Percentiles rank a stretch among this genome's conserved stretches.
phyloP scores from a whole-genome alignment of 2,888 invertebrate genomes.

The Hoplodrina blanda region DNA sequence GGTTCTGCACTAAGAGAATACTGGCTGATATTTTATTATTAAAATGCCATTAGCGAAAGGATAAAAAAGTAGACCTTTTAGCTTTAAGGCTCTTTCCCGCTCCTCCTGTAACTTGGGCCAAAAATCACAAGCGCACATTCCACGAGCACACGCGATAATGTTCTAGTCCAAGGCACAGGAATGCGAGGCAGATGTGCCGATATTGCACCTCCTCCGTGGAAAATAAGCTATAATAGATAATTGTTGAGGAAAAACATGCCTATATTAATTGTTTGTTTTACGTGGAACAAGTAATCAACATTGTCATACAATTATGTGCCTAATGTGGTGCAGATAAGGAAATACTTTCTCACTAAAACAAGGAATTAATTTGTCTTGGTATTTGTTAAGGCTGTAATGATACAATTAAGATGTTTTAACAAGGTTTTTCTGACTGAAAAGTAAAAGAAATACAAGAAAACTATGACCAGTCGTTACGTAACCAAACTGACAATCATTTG shows the following conservation, averaged over 20 bases:
- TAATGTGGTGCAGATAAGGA: neutral
- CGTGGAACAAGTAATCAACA: conserved; percentile 29
- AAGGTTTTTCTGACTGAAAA: neutral
- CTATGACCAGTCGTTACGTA: conserved; percentile 4
- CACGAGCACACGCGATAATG: conserved; percentile 81
- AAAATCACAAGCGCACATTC: conserved; percentile 72
- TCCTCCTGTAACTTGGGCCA: conserved; percentile 59
- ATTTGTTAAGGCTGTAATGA: conserved; percentile 34
- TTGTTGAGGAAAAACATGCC: conserved; percentile 25
- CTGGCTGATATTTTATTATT: too few species aligned
- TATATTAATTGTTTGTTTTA: conserved; percentile 26
- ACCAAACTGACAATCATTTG: neutral
- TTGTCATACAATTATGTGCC: conserved; percentile 10
- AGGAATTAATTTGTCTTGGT: conserved; percentile 1
- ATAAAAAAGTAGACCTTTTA: too few species aligned
- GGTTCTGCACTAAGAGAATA: too few species aligned
- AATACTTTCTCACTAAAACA: conserved; percentile 20
- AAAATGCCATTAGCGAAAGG: too few species aligned
- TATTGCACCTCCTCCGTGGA: conserved; percentile 66
- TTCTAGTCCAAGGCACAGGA: conserved; percentile 78
- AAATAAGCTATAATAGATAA: conserved; percentile 38
- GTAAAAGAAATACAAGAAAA: conserved; percentile 9
- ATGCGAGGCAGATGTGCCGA: conserved; percentile 78
- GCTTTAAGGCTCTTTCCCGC: neutral
- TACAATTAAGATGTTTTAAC: conserved; percentile 19